Evolutionary conservation across 2,888 invertebrate species (phyloP), one percentile per base, ranked within the genome.

Genomic region (Panopea generosa): DNA sequence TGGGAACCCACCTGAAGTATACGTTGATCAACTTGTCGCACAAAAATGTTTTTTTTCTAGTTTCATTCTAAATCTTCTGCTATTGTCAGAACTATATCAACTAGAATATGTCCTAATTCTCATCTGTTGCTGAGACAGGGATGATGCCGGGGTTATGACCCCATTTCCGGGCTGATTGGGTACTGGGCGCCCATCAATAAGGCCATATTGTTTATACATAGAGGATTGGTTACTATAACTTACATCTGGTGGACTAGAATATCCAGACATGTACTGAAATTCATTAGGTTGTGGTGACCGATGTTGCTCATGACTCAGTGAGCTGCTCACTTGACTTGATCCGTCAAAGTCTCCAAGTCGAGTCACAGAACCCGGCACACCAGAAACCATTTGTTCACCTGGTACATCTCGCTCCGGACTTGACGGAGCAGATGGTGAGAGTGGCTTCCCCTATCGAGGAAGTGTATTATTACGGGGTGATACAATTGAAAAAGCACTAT

Each of bases 401-500:
- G 81, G 74, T 11, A 81, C 62, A 62, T 68, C 80, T 22, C 63
- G 22, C 45, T 80, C 80, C 22, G 76, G 76, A 63, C 73, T 74
- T 24, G 76, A 72, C 22, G 70, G 73, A 24, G 57, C 18, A 6
- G 71, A 68, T 9, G 61, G 66, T 66, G 74, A 55, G 67, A 60
- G 24, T 74, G 79, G 65, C 82, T 79, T 82, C 33, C 79, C 82
- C 45, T 84, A 82, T 18, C 86, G 79, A 22, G 89, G 87, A 62
- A 89, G 66, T 20, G 84, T 88, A 68, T 87, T 88, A 61, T 84
- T 88, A 56, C 84, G 82, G 9, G 87, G 88, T 45, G 82, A 80
- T n/a, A 89, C 88, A 18, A 87, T 85, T 20, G 86, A 84, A 68
- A 89, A 89, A 57, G 90, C 89, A 84, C 89, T 89, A 14, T 82